Percentiles rank a stretch among this genome's conserved stretches.
These are phyloP conservation scores for Apotomis betuletana DNA, from an alignment of 2,888 invertebrate genomes.

Conservation along the genomic window DNA sequence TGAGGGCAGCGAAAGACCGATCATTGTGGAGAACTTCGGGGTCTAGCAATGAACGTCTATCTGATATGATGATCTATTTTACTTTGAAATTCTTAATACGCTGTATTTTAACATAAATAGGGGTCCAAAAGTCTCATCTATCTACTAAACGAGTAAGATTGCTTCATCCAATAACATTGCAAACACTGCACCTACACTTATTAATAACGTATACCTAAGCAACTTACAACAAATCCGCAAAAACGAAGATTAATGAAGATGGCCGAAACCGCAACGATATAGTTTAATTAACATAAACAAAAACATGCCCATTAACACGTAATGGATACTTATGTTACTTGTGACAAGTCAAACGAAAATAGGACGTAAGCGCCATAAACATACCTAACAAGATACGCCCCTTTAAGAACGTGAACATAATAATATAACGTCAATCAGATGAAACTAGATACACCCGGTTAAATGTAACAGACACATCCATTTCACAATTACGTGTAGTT, in stretches of 20 bases:
- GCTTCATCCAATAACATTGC: background rate
- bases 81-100: too few relatives aligned
- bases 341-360: slow-evolving; percentile 2
- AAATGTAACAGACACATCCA: slow-evolving; percentile 24
- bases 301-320: slow-evolving; percentile 29
- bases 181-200: background rate
- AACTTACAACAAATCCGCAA: slow-evolving; percentile 4
- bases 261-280: slow-evolving; percentile 19
- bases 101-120: background rate
- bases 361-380: background rate
- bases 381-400: background rate
- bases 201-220: background rate
- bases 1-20: too few relatives aligned
- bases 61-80: too few relatives aligned
- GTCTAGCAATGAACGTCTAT: too few relatives aligned
- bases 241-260: slow-evolving; percentile 29
- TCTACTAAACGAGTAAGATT: background rate
- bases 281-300: slow-evolving; percentile 29
- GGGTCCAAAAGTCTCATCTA: background rate
- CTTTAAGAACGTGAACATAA: background rate
- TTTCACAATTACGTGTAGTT: slow-evolving; percentile 35
- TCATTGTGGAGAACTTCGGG: too few relatives aligned
- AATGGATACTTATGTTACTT: slow-evolving; percentile 16
- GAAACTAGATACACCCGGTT: slow-evolving; percentile 20
- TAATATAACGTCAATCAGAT: slow-evolving; percentile 32